Percentiles rank a stretch among this genome's conserved stretches.
These are phyloP conservation scores for Bergia puertoricense DNA, from an alignment of 92 coral and sea anemone genomes.

Conservation along the genomic window DNA sequence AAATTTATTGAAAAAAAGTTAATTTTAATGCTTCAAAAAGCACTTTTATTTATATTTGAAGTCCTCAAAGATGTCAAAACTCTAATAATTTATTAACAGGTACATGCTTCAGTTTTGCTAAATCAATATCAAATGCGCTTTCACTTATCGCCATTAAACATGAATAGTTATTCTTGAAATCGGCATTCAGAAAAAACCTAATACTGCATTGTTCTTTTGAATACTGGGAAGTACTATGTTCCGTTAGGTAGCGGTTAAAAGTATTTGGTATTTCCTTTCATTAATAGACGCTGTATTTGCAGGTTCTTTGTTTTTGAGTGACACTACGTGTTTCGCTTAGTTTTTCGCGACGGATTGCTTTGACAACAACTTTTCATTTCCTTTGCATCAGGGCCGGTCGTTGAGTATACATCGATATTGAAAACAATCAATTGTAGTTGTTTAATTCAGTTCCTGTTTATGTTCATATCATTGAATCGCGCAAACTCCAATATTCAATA, in stretches of 20 bases:
- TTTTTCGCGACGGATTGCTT: too few species aligned
- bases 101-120: background rate
- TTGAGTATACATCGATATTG: too few species aligned
- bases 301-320: too few species aligned
- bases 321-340: too few species aligned
- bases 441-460: too few species aligned
- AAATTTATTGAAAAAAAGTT: background rate
- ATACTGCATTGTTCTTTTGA: background rate
- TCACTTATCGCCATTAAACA: background rate
- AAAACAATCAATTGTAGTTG: too few species aligned
- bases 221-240: background rate
- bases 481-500: too few species aligned
- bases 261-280: background rate
- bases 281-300: background rate
- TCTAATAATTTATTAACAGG: constrained; percentile 13
- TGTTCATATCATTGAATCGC: too few species aligned
- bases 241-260: background rate
- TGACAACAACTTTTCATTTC: too few species aligned
- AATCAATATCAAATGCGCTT: background rate
- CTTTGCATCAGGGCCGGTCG: too few species aligned
- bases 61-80: background rate
- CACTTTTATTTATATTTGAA: background rate
- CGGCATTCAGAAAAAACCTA: background rate
- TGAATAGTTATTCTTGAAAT: background rate
- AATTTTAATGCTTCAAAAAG: background rate